A percentile compares a stretch with the other conserved stretches of the same genome.
Evolutionary conservation across 2,113 vertebrate species (phyloP).

Genomic region (Channa argus): DNA sequence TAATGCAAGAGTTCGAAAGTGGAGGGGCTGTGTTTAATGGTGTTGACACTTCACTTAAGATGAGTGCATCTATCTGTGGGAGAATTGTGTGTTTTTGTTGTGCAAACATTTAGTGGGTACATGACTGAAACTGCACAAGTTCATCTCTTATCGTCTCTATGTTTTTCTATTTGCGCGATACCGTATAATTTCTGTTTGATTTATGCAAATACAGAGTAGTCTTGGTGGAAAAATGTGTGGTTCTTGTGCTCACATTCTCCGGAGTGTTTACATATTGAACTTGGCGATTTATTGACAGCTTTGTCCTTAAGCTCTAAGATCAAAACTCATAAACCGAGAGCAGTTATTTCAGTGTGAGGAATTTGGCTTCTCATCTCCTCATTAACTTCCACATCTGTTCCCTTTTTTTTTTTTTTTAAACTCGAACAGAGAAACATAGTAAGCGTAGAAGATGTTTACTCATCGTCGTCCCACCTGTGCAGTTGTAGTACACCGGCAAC

Average conservation of each 20-base stretch:
- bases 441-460: background rate
- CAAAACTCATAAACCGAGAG: constrained; percentile 19
- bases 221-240: background rate
- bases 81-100: constrained; percentile 9
- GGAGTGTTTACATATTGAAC: background rate
- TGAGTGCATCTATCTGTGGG: background rate
- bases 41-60: constrained; percentile 1
- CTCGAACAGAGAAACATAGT: background rate
- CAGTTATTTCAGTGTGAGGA: constrained; percentile 43
- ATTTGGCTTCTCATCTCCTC: constrained; percentile 42
- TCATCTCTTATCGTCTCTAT: background rate
- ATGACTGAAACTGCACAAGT: background rate
- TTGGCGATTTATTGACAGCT: constrained; percentile 25
- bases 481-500: too few relatives aligned
- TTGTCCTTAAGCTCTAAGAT: constrained; percentile 22
- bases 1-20: background rate
- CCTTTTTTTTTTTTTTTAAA: constrained; percentile 14
- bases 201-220: background rate
- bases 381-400: constrained; percentile 55
- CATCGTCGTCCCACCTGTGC: background rate
- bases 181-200: background rate
- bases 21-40: background rate
- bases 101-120: background rate
- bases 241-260: constrained; percentile 25
- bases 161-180: background rate